Percentiles rank a stretch among this genome's conserved stretches.
Conservation (phyloP, 1,140 invertebrate species). For the Zaprionus lachaisei region DNA sequence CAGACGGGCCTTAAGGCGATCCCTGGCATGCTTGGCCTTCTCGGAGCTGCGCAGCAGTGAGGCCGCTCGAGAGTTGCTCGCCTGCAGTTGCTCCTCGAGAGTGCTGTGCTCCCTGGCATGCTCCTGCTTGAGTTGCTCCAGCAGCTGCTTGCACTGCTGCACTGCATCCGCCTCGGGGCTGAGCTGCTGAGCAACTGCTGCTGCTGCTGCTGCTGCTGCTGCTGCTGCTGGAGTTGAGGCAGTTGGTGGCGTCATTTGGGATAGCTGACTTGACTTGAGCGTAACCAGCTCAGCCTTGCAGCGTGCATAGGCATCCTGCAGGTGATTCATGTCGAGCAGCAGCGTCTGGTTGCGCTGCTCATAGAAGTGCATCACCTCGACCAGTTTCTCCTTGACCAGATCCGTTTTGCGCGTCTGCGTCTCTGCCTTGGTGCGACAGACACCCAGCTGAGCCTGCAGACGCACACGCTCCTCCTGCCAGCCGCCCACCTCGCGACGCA, state of each 20-base stretch:
- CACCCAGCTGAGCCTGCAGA: slow-evolving; percentile 76
- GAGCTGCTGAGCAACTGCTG: slow-evolving; percentile 48
- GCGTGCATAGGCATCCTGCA: slow-evolving; percentile 86
- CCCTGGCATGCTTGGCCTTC: slow-evolving; percentile 72
- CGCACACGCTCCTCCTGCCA: slow-evolving; percentile 81
- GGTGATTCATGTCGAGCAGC: slow-evolving; percentile 86
- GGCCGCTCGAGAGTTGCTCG: slow-evolving; percentile 33
- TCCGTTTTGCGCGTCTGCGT: slow-evolving; percentile 84
- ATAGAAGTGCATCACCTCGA: slow-evolving; percentile 87
- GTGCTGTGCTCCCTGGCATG: slow-evolving; percentile 86
- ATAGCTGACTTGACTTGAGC: slow-evolving; percentile 69
- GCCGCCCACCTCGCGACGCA: slow-evolving; percentile 85
- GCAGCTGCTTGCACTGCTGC: slow-evolving; percentile 87
- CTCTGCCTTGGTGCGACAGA: slow-evolving; percentile 77
- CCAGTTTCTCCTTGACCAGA: slow-evolving; percentile 86
- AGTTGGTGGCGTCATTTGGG: no score
- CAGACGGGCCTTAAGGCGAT: slow-evolving; percentile 71
- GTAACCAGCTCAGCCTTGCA: slow-evolving; percentile 86
- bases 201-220: slow-evolving; percentile 85
- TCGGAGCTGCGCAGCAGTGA: slow-evolving; percentile 55
- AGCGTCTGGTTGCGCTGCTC: slow-evolving; percentile 87
- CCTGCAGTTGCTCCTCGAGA: slow-evolving; percentile 52
- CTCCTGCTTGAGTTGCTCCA: slow-evolving; percentile 87
- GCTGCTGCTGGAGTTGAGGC: slow-evolving; percentile 78
- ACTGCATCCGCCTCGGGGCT: slow-evolving; percentile 86